These are phyloP conservation scores for Oncorhynchus keta DNA, from an alignment of 2,113 vertebrate genomes.

Conservation along the genomic window DNA sequence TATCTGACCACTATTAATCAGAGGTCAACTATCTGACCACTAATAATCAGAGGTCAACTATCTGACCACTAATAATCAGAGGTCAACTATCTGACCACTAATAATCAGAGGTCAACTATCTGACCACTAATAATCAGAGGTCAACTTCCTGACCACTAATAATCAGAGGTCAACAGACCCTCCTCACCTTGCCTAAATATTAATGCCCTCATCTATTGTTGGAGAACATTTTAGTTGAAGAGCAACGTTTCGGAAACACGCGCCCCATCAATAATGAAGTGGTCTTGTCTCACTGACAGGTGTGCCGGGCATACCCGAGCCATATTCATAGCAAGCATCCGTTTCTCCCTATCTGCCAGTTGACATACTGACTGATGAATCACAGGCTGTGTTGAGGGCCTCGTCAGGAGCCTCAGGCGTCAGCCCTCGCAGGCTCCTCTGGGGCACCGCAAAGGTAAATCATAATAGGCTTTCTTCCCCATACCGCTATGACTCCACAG, in stretches of 20 bases:
- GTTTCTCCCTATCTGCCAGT: constrained; percentile 16
- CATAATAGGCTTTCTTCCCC: constrained; percentile 24
- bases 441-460: constrained; percentile 52
- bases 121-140: too few relatives aligned
- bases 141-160: too few relatives aligned
- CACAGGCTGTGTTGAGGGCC: too few relatives aligned
- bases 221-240: constrained; percentile 61
- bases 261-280: constrained; percentile 60
- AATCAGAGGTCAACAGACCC: too few relatives aligned
- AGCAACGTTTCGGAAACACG: constrained; percentile 43
- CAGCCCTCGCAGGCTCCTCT: constrained; percentile 43
- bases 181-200: constrained; percentile 38
- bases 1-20: too few relatives aligned
- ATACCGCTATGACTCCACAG: constrained; percentile 33
- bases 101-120: too few relatives aligned
- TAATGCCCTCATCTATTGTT: constrained; percentile 49
- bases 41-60: too few relatives aligned
- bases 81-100: too few relatives aligned
- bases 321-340: constrained; percentile 53
- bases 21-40: too few relatives aligned
- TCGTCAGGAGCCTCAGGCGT: constrained; percentile 40
- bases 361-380: too few relatives aligned
- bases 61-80: too few relatives aligned
- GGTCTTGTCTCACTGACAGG: constrained; percentile 53
- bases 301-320: constrained; percentile 39